Evolutionary conservation across 1,140 invertebrate species (phyloP).

Genomic region (Scylla paramamosain): DNA sequence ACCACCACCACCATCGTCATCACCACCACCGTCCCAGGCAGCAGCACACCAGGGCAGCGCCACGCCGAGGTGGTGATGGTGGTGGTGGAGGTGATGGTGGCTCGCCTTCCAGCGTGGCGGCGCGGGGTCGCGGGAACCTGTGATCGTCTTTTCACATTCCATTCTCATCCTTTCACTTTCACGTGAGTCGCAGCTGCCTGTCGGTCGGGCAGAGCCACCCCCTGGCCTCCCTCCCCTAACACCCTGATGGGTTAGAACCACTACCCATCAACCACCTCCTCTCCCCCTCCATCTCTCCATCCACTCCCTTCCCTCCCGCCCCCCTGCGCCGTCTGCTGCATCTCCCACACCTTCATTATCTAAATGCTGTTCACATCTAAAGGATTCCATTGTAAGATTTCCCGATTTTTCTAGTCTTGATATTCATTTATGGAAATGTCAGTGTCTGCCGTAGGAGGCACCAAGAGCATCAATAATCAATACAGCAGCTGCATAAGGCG

Average conservation of each 20-base stretch:
- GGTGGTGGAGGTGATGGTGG: not conserved
- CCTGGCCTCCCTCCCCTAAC: not conserved
- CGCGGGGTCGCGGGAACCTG: not conserved
- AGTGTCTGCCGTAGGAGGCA: too few relatives aligned
- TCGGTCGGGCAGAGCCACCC: not conserved
- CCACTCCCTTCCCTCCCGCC: not conserved
- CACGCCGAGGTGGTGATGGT: not conserved
- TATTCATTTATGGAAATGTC: too few relatives aligned
- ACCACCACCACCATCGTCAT: too few relatives aligned
- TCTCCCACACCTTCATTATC: not conserved
- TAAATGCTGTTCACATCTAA: too few relatives aligned
- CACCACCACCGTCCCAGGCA: not conserved
- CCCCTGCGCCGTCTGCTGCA: not conserved
- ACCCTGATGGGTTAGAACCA: too few relatives aligned
- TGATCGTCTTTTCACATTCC: not conserved
- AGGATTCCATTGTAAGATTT: too few relatives aligned
- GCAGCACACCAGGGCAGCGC: not conserved
- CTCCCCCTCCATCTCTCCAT: too few relatives aligned
- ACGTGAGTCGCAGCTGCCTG: not conserved
- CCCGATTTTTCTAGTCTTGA: too few relatives aligned
- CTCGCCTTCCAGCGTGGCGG: not conserved
- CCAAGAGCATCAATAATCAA: too few relatives aligned
- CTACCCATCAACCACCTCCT: too few relatives aligned
- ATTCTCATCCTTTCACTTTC: slow-evolving; percentile 22
- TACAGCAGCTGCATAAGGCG: too few relatives aligned